phyloP scores from a whole-genome alignment of 2,113 vertebrate species.

The Percopsis transmontana region DNA sequence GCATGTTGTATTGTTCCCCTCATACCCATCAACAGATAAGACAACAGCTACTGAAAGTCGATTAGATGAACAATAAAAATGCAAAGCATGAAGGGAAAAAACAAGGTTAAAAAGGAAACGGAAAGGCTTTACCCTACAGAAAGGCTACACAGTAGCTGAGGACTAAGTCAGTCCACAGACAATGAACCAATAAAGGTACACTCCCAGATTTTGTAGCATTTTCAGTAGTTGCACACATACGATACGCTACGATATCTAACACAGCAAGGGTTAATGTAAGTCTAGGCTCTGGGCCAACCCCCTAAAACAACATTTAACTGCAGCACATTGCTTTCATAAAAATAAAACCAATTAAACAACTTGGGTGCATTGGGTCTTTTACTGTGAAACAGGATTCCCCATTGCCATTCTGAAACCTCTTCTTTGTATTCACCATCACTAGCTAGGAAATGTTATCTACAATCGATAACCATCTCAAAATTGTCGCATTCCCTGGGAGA shows the following conservation, averaged over 20 bases:
- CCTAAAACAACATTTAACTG: too few species aligned
- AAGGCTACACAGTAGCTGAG: too few species aligned
- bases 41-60: slow-evolving; percentile 11
- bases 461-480: slow-evolving; percentile 12
- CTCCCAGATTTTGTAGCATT: slow-evolving; percentile 28
- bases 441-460: slow-evolving; percentile 2
- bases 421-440: neutral
- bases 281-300: neutral
- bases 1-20: neutral
- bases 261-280: slow-evolving; percentile 42
- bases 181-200: slow-evolving; percentile 7
- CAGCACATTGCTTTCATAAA: too few species aligned
- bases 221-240: slow-evolving; percentile 36
- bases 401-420: slow-evolving; percentile 17
- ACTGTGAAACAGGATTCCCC: slow-evolving; percentile 21
- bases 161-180: too few species aligned
- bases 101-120: neutral
- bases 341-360: too few species aligned
- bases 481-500: slow-evolving; percentile 20
- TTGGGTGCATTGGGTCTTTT: neutral
- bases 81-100: neutral
- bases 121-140: neutral
- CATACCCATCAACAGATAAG: neutral
- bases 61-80: slow-evolving; percentile 22
- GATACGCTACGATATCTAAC: slow-evolving; percentile 32